Percentiles rank a stretch among this genome's conserved stretches.
phyloP scores from a whole-genome alignment of 2,888 invertebrate species.

The Caenorhabditis imperialis region DNA sequence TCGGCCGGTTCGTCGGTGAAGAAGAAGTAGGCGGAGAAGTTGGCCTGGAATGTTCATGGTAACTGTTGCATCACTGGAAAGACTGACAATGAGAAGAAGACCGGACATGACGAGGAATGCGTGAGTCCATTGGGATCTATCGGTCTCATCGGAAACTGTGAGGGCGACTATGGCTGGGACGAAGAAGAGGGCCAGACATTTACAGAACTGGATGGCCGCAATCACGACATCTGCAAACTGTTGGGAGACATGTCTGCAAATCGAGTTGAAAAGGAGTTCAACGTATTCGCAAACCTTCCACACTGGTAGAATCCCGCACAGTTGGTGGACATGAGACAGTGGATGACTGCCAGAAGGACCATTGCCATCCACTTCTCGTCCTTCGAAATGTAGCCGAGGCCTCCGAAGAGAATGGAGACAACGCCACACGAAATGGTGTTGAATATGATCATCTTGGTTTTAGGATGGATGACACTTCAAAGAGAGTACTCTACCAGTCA shows the following conservation, averaged over 20 bases:
- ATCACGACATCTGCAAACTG: constrained; percentile 53
- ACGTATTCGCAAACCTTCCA: constrained; percentile 15
- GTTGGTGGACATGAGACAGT: constrained; percentile 44
- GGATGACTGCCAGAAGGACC: constrained; percentile 22
- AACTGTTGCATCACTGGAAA: background rate
- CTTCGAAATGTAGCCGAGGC: constrained; percentile 32
- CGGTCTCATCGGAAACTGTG: constrained; percentile 29
- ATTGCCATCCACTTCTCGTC: constrained; percentile 38
- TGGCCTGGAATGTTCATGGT: constrained; percentile 11
- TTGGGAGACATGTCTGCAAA: constrained; percentile 35
- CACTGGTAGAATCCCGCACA: constrained; percentile 52
- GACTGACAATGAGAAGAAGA: constrained; percentile 28
- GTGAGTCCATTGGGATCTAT: constrained; percentile 27
- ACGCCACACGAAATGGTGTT: constrained; percentile 47
- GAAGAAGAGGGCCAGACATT: constrained; percentile 47
- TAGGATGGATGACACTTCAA: constrained; percentile 18
- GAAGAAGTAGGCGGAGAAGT: constrained; percentile 43
- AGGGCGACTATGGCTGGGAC: constrained; percentile 41
- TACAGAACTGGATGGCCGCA: constrained; percentile 49
- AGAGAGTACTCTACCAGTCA: background rate
- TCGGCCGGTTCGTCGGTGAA: constrained; percentile 36
- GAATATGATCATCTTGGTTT: constrained; percentile 46
- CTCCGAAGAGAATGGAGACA: constrained; percentile 37
- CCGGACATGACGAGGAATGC: constrained; percentile 41
- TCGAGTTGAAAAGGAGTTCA: no score